Evolutionary conservation across 2,113 vertebrate genomes (phyloP).

Genomic region (Falco punctatus): DNA sequence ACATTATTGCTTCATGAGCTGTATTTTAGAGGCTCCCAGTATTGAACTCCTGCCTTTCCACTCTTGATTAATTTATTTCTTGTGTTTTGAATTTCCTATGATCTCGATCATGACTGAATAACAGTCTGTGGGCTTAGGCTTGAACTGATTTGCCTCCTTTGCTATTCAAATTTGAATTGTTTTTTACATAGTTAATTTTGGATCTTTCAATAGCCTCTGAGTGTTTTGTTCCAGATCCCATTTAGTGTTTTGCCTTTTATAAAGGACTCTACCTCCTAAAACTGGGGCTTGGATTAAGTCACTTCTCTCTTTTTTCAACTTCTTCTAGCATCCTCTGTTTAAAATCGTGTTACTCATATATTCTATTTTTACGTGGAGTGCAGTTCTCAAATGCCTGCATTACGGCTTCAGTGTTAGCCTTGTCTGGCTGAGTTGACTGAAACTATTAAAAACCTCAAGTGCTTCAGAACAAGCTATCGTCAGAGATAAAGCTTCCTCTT

Average conservation of each 20-base stretch:
- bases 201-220: neutral
- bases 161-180: neutral
- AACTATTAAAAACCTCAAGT: constrained; percentile 18
- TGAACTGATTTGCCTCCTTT: neutral
- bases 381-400: neutral
- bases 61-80: neutral
- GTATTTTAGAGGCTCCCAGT: neutral
- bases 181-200: neutral
- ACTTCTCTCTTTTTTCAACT: neutral
- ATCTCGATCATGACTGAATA: neutral
- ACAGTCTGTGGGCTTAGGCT: neutral
- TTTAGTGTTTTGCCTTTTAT: neutral
- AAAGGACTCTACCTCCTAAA: neutral
- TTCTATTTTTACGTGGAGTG: neutral
- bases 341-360: neutral
- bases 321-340: neutral
- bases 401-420: neutral
- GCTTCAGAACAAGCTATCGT: neutral
- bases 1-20: neutral
- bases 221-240: neutral
- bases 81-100: neutral
- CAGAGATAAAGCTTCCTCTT: neutral
- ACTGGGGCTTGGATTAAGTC: neutral
- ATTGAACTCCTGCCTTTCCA: neutral
- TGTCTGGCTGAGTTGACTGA: neutral